Evolutionary conservation across 2,113 vertebrate species (phyloP).

Genomic region (Cathartes aura): DNA sequence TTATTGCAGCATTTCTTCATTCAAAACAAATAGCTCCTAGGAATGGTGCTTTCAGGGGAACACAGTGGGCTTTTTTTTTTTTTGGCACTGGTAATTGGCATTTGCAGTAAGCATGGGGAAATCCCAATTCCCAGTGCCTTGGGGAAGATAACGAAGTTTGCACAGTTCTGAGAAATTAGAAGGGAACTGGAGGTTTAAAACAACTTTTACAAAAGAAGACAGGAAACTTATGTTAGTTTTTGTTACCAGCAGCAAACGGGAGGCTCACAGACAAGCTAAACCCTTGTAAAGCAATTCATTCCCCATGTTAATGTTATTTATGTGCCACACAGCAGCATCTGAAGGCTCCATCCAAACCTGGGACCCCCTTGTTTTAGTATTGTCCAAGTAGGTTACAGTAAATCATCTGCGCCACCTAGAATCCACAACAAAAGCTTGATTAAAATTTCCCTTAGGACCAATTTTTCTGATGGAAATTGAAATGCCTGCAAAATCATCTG

Average conservation of each 20-base stretch:
- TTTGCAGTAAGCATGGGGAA: neutral
- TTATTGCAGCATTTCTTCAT: neutral
- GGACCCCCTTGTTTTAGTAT: neutral
- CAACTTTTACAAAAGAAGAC: neutral
- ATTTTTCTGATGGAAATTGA: neutral
- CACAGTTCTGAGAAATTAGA: neutral
- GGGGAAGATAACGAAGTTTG: constrained; percentile 2
- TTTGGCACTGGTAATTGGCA: neutral
- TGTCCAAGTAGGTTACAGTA: neutral
- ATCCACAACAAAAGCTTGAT: neutral
- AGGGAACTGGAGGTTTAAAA: neutral
- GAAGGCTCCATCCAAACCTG: neutral
- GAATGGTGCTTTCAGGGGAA: neutral
- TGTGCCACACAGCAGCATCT: neutral
- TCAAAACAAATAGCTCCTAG: neutral
- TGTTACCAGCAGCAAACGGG: accelerated
- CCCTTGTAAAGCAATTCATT: neutral
- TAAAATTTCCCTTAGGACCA: neutral
- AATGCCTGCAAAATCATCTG: neutral
- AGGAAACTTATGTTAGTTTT: neutral
- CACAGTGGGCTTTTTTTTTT: neutral
- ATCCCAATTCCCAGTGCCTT: neutral
- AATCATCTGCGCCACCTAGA: neutral
- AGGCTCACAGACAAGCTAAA: neutral
- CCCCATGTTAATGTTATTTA: neutral